Percentiles rank a stretch among this genome's conserved stretches.
Evolutionary conservation across 1,140 invertebrate genomes (phyloP).

Genomic region (Panagrolaimus sp.): DNA sequence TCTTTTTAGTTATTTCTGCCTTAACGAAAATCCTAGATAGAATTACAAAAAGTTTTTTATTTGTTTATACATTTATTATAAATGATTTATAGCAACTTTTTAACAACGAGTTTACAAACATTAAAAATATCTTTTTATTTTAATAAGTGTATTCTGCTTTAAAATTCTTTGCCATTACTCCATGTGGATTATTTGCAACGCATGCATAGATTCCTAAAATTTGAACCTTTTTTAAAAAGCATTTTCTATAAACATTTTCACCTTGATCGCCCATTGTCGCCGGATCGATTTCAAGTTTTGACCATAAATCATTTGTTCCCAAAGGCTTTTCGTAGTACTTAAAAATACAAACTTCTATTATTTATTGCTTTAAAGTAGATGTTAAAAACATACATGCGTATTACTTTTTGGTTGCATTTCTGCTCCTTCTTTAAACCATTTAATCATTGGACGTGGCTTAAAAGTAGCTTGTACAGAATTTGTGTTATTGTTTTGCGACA

Average conservation of each 20-base stretch:
- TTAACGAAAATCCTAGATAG: too few species aligned
- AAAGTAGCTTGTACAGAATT: too few species aligned
- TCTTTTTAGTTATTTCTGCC: too few species aligned
- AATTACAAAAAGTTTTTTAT: too few species aligned
- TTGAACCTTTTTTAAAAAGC: slow-evolving; percentile 2
- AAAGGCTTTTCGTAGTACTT: slow-evolving; percentile 57
- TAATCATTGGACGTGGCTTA: slow-evolving; percentile 43
- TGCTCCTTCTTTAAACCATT: slow-evolving; percentile 57
- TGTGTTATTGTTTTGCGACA: too few species aligned
- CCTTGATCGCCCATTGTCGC: slow-evolving; percentile 58
- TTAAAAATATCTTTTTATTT: too few species aligned
- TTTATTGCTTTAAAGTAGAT: neutral
- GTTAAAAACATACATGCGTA: slow-evolving; percentile 42
- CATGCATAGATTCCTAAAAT: too few species aligned
- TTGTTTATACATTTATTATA: too few species aligned
- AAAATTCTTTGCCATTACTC: slow-evolving; percentile 57
- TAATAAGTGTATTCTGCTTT: slow-evolving; percentile 57
- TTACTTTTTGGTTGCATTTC: slow-evolving; percentile 55
- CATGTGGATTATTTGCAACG: slow-evolving; percentile 56
- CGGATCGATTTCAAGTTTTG: slow-evolving; percentile 56
- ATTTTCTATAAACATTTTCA: slow-evolving; percentile 33
- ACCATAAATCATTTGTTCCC: slow-evolving; percentile 47
- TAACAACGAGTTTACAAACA: too few species aligned
- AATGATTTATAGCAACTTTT: too few species aligned
- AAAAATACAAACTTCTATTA: slow-evolving; percentile 17